A percentile compares a stretch with the other conserved stretches of the same genome.
Evolutionary conservation across 1,140 invertebrate genomes (phyloP).

Genomic region (Zaprionus taronus): DNA sequence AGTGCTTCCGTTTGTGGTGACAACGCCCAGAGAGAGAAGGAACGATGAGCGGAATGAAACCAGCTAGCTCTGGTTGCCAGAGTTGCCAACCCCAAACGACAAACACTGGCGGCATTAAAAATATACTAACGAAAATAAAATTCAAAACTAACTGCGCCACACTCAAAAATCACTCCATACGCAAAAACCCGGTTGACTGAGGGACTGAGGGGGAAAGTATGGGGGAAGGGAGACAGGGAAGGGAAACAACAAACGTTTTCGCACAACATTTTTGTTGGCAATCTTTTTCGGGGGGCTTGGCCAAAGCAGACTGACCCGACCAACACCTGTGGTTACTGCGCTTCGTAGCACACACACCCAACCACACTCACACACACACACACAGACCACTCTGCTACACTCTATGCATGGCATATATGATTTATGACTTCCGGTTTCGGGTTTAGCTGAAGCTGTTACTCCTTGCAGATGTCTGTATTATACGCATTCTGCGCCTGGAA

Average conservation of each 20-base stretch:
- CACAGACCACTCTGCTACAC: slow-evolving; percentile 15
- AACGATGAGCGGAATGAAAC: slow-evolving; percentile 3
- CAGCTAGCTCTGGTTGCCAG: slow-evolving; percentile 23
- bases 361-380: not conserved
- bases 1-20: slow-evolving; percentile 80
- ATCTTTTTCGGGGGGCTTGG: slow-evolving; percentile 37
- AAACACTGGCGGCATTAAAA: slow-evolving; percentile 73
- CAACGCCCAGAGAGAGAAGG: slow-evolving; percentile 36
- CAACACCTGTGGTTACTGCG: slow-evolving; percentile 66
- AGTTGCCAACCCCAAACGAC: slow-evolving; percentile 62
- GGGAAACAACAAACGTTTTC: slow-evolving; percentile 28
- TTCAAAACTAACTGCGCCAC: slow-evolving; percentile 63
- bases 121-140: slow-evolving; percentile 69
- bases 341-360: slow-evolving; percentile 38
- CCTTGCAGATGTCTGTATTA: slow-evolving; percentile 17
- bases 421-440: slow-evolving; percentile 70
- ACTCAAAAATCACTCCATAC: slow-evolving; percentile 44
- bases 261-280: slow-evolving; percentile 36
- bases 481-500: slow-evolving; percentile 14
- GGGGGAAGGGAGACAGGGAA: not conserved
- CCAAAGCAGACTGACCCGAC: slow-evolving; percentile 46
- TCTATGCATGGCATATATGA: slow-evolving; percentile 55
- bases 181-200: not conserved
- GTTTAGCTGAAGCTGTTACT: slow-evolving; percentile 40
- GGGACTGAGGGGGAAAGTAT: not conserved